phyloP scores from a whole-genome alignment of 2,888 invertebrate species.

The Argyra leucocephala region DNA sequence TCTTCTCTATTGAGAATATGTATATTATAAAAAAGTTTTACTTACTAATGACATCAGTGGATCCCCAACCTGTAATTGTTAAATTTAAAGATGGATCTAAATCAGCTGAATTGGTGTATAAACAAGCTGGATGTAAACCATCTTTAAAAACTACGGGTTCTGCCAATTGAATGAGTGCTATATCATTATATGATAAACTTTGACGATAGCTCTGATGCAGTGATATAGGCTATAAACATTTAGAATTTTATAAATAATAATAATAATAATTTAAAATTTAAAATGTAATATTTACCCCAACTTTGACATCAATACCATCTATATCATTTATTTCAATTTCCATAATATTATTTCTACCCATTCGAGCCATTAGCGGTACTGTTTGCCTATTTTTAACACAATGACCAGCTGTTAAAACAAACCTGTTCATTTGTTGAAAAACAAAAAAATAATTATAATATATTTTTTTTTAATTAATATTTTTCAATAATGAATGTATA shows the following conservation, averaged over 20 bases:
- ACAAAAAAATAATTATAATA: neutral
- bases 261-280: too few relatives aligned
- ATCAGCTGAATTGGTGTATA: constrained; percentile 29
- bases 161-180: constrained; percentile 32
- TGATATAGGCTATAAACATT: constrained; percentile 25
- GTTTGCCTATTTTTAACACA: constrained; percentile 29
- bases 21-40: neutral
- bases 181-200: constrained; percentile 33
- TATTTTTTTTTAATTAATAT: too few relatives aligned
- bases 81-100: constrained; percentile 25
- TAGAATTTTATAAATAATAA: neutral
- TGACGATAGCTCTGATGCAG: constrained; percentile 31
- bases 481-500: constrained; percentile 23
- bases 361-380: constrained; percentile 31
- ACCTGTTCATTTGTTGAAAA: neutral
- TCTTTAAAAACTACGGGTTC: constrained; percentile 21
- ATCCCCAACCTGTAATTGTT: constrained; percentile 37
- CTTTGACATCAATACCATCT: constrained; percentile 25
- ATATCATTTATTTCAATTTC: constrained; percentile 13
- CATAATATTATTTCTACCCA: constrained; percentile 26
- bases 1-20: too few relatives aligned
- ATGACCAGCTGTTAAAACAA: constrained; percentile 30
- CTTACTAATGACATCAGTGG: constrained; percentile 31
- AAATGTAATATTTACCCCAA: constrained; percentile 26
- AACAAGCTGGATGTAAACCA: constrained; percentile 29